Evolutionary conservation across 2,113 vertebrate genomes (phyloP).

Genomic region (Leiothrix lutea): DNA sequence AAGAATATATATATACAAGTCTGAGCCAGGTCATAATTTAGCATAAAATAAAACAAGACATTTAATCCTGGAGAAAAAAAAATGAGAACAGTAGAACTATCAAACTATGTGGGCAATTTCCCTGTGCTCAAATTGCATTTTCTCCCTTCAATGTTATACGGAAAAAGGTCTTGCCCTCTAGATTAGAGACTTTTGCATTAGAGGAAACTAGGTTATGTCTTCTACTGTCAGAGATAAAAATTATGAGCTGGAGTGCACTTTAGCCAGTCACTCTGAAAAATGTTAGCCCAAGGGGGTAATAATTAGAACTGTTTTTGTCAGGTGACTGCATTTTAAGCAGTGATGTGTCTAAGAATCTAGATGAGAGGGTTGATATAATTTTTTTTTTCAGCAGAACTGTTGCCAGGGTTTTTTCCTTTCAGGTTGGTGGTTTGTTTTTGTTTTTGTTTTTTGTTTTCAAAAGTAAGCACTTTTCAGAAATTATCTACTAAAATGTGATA

Average conservation of each 20-base stretch:
- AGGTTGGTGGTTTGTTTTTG: neutral
- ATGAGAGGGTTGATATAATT: constrained; percentile 85
- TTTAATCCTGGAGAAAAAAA: constrained; percentile 74
- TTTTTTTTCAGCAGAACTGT: constrained; percentile 83
- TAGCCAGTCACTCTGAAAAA: constrained; percentile 81
- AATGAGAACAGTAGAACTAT: constrained; percentile 73
- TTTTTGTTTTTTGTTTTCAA: constrained; percentile 56
- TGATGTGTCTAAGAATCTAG: constrained; percentile 80
- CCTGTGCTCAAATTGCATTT: constrained; percentile 82
- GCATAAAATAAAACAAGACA: constrained; percentile 80
- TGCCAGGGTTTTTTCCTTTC: constrained; percentile 73
- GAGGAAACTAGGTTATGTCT: constrained; percentile 84
- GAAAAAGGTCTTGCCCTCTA: constrained; percentile 81
- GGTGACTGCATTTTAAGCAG: constrained; percentile 81
- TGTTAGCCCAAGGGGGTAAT: constrained; percentile 80
- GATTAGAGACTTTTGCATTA: constrained; percentile 85
- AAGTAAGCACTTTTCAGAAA: constrained; percentile 89
- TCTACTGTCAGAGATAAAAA: constrained; percentile 77
- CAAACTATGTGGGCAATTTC: constrained; percentile 80
- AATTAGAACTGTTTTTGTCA: constrained; percentile 83
- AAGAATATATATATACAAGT: constrained; percentile 68
- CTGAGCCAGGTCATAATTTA: constrained; percentile 75
- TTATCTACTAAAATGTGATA: constrained; percentile 85
- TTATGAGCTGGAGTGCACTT: constrained; percentile 78
- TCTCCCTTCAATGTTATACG: constrained; percentile 75